Evolutionary conservation across 2,113 vertebrate species (phyloP), one percentile per base, ranked within the genome.

Genomic region (Neodontobutis hainanensis): DNA sequence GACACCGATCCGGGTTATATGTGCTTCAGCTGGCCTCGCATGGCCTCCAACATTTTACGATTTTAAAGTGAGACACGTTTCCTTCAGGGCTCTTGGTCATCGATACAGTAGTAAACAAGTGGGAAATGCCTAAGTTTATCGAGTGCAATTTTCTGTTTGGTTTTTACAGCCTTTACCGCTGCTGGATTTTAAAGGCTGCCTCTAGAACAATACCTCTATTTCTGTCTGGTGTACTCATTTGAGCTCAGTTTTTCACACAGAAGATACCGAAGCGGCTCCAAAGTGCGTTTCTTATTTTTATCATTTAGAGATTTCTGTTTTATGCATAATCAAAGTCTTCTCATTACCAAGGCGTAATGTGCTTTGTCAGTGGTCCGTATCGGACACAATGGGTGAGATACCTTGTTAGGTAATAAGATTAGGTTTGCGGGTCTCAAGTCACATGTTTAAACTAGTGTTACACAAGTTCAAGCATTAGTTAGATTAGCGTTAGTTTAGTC

Each of bases 1-100:
- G 90, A 93, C 78, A 84, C 78, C 65, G 61, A 87, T 90, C 86
- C 80, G 3, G 81, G 65, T 65, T 79, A 55, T 79, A 56, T 78
- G 52, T 68, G 44, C 50, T 55, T 74, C 47, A 52, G 44, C 61
- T 19, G 8, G 57, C 47, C 49, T 8, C 46, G 34, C 65, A 51
- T 36, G 51, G 40, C 82, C 84, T 81, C 70, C 35, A 76, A 42
- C 46, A 71, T 55, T 55, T 55, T 55, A 55, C 52, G 36, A 55
- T 32, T 55, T 34, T 27, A 1, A 27, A 27, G 19, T 27, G 19
- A 27, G 19, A 27, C 19, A 27, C 4, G 52, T 38, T 38, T 55
- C 12, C 52, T 55, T 55, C 52, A 55, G 52, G 52, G 52, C 36
- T 55, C 34, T 55, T 55, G 6, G 12, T 55, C 52, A 55, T 55